Conservation (phyloP, 53 echinoderm and acorn worm species). For the Antedon mediterranea region DNA sequence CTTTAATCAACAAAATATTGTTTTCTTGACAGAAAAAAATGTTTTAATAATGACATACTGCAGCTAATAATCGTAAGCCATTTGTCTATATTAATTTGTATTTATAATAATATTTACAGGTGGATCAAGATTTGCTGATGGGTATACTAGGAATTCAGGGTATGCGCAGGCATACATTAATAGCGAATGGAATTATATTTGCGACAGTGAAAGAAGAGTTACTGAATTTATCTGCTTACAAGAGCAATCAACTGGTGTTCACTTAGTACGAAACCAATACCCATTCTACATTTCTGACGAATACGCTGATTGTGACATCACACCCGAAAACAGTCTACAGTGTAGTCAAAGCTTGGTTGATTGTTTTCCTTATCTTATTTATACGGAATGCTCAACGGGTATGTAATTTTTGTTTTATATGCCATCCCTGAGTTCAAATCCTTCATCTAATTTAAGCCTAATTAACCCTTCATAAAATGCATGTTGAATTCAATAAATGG, state of each 20-base stretch:
- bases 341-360: no score
- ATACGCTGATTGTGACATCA: background rate
- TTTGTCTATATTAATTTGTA: no score
- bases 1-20: no score
- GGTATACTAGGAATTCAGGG: background rate
- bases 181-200: background rate
- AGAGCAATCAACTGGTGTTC: background rate
- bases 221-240: background rate
- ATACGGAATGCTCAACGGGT: background rate
- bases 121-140: background rate
- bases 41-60: no score
- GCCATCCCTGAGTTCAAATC: no score
- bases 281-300: background rate
- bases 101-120: background rate
- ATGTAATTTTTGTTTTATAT: no score
- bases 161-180: background rate
- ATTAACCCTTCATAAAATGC: no score
- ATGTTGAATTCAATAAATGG: no score
- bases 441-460: no score
- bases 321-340: background rate
- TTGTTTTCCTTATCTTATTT: background rate
- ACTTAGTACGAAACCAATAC: background rate
- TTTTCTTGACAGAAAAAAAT: no score
- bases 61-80: no score
- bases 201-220: background rate